Evolutionary conservation across 2,888 invertebrate genomes (phyloP), one percentile per base, ranked within the genome.

Genomic region (Eupithecia insigniata): DNA sequence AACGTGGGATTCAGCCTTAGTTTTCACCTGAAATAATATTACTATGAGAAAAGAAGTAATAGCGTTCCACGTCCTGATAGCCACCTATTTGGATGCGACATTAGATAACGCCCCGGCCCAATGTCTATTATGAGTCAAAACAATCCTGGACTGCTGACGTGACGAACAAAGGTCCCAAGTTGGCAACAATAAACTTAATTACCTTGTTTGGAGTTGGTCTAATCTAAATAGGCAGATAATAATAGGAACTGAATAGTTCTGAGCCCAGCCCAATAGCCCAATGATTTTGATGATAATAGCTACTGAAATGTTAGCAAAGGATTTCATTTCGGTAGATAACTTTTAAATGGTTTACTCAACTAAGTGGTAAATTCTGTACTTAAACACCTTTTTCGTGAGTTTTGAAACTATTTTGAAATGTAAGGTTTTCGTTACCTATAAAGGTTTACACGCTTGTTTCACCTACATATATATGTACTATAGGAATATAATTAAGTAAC

Each of bases 121-220:
- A 34, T 66, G 36, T 18, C 55, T 30, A 64, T 66, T 62, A 51
- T 62, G 28, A 39, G 66, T 62, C 46, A n/a, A 58, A 74, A 71
- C 74, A 71, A 64, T 67, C 60, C 46, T 46, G 34, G 64, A 70
- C 69, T 55, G 68, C 66, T 68, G 72, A 70, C 70, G 64, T 72
- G 69, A 26, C 67, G 55, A 67, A 51, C 68, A 68, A 70, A 71
- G 68, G 65, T 66, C 79, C 77, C 75, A 76, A 81, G 73, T 79
- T 78, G 72, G 82, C 78, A 84, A 83, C 81, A 81, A 81, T 79
- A 83, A 87, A 88, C 86, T 88, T 85, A 86, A 88, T 88, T 87
- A 88, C 82, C 79, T 83, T 88, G 89, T 89, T 88, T 86, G 83
- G 84, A 87, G 81, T 88, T 87, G 79, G 83, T 83, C 22, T 89